Base-by-base conservation (phyloP, 2,113 vertebrate genomes). In the Rhagologus leucostigma region DNA sequence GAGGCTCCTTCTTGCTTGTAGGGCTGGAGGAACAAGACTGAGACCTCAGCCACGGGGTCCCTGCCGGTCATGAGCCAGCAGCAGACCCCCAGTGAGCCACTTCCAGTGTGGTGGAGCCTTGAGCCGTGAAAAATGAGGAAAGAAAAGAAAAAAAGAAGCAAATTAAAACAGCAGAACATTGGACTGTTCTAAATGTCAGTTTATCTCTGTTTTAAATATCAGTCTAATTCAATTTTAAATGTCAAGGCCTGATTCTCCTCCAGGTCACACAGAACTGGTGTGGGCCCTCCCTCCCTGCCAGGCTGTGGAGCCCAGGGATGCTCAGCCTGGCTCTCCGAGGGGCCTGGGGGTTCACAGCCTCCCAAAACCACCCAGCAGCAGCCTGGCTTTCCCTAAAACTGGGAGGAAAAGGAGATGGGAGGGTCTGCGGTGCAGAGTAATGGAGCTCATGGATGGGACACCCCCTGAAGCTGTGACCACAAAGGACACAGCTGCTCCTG, bases 131-230 rank as follows among this genome's bases (percentile, higher is more conserved):
- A 75, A 79, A 79, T 4, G 9, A 42, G 20, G 79, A 41, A 29
- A 73, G 39, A 44, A 19, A 33, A 71, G 35, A 8, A 19, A 27
- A 22, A 15, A 49, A 74, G 47, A 76, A 80, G 46, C 49, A 35
- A 82, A 78, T 67, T 18, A 33, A 63, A 76, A 60, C 68, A 87
- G 55, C 63, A 57, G 69, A 77, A 41, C 13, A 1, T 42, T 57
- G 62, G 64, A 50, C 52, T 52, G 7, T 29, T 78, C 35, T 49
- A 94, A 84, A 84, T 59, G 95, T 86, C 86, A 91, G 63, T 89
- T 90, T 69, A 91, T 95, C 93, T 91, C 60, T 32, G 47, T 70
- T 88, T 91, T 35, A 75, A 95, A 88, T 75, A 84, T 22, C 67
- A 62, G 50, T 2, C 22, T 23, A 55, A 81, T 59, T 94, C 87